These are phyloP conservation scores for Aethina tumida DNA, from an alignment of 1,140 invertebrate species.

Conservation along the genomic window DNA sequence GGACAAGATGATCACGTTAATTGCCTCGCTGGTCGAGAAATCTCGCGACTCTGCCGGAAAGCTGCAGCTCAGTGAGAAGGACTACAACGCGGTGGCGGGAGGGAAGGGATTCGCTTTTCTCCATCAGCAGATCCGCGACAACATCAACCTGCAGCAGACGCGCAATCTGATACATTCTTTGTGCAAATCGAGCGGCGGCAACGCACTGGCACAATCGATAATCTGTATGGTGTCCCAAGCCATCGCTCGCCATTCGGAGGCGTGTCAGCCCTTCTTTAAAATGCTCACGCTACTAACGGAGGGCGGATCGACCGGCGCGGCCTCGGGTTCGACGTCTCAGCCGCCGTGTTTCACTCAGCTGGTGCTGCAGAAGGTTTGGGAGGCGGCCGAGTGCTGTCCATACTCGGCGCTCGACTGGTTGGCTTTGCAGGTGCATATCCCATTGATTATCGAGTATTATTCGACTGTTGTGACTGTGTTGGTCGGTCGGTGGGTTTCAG, in stretches of 20 bases:
- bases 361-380: constrained; percentile 79
- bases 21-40: constrained; percentile 79
- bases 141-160: constrained; percentile 84
- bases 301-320: constrained; percentile 37
- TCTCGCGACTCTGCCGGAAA: constrained; percentile 66
- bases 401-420: constrained; percentile 89
- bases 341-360: constrained; percentile 83
- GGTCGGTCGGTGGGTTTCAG: too few species aligned
- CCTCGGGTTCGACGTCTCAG: constrained; percentile 60
- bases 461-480: too few species aligned
- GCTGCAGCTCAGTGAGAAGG: constrained; percentile 65
- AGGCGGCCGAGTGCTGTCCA: constrained; percentile 80
- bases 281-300: constrained; percentile 71
- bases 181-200: constrained; percentile 84
- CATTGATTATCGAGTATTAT: too few species aligned
- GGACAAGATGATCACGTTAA: constrained; percentile 92
- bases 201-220: constrained; percentile 72
- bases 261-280: constrained; percentile 84
- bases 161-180: constrained; percentile 85
- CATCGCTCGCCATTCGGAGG: constrained; percentile 80
- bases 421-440: constrained; percentile 65
- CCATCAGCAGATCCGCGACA: constrained; percentile 88
- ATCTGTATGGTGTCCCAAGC: constrained; percentile 79
- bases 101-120: constrained; percentile 90
- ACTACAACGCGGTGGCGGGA: constrained; percentile 73